These are phyloP conservation scores for Drosophila bipectinata DNA, from an alignment of 1,140 invertebrate genomes.

Conservation along the genomic window DNA sequence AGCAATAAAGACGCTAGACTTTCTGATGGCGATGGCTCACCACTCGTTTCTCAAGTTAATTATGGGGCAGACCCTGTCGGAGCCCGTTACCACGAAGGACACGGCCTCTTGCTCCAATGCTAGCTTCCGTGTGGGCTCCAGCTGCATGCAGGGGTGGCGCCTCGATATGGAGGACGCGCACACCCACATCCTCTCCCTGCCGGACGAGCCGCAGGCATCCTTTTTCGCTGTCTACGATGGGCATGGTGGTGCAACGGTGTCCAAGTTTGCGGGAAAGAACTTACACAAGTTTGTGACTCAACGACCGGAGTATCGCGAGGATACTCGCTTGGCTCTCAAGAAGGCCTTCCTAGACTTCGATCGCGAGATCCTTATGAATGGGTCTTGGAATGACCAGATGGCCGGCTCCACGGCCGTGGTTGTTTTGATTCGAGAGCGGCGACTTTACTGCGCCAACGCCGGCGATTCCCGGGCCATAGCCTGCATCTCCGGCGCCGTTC, in stretches of 20 bases:
- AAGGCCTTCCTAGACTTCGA: slow-evolving; percentile 96
- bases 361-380: slow-evolving; percentile 94
- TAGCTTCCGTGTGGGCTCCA: slow-evolving; percentile 91
- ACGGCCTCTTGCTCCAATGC: slow-evolving; percentile 90
- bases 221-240: slow-evolving; percentile 97
- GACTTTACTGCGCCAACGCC: slow-evolving; percentile 96
- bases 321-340: slow-evolving; percentile 85
- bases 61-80: slow-evolving; percentile 97
- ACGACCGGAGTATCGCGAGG: slow-evolving; percentile 87
- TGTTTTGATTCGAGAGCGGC: slow-evolving; percentile 92
- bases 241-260: slow-evolving; percentile 90
- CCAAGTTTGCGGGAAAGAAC: slow-evolving; percentile 97
- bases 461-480: slow-evolving; percentile 98
- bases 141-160: slow-evolving; percentile 99
- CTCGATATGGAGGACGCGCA: slow-evolving; percentile 99
- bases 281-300: slow-evolving; percentile 94
- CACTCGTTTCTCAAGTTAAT: slow-evolving; percentile 20
- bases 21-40: slow-evolving; percentile 7
- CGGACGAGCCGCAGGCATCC: slow-evolving; percentile 95
- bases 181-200: slow-evolving; percentile 95
- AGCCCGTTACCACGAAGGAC: slow-evolving; percentile 96
- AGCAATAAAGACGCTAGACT: slow-evolving; percentile 16
- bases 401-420: slow-evolving; percentile 97
- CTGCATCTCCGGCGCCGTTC: slow-evolving; percentile 87
- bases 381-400: slow-evolving; percentile 93